These are phyloP conservation scores for Dicycla oo DNA, from an alignment of 2,888 invertebrate species.

Conservation along the genomic window DNA sequence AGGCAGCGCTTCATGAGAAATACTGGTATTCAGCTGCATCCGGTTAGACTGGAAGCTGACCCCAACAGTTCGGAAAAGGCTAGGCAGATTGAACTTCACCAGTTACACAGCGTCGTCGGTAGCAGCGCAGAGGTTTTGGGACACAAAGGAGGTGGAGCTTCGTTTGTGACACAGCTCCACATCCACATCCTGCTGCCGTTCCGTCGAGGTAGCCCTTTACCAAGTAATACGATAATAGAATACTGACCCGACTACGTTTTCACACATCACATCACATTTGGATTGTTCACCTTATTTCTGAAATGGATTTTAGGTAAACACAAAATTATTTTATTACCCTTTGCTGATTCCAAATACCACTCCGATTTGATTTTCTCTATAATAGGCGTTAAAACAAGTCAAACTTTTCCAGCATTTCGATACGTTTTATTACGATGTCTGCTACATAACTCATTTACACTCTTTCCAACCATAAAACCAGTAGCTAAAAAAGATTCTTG, in stretches of 20 bases:
- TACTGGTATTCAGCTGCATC: no score
- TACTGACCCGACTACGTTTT: background rate
- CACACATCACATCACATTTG: no score
- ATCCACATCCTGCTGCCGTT: background rate
- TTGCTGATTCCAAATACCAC: background rate
- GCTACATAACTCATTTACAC: background rate
- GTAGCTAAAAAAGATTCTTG: slow-evolving; percentile 15
- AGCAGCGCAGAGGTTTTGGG: background rate
- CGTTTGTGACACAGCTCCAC: background rate
- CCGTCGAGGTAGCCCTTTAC: background rate
- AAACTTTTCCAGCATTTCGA: background rate
- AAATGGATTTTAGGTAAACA: background rate
- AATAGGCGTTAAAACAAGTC: background rate
- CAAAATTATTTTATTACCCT: no score
- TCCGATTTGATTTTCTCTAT: no score
- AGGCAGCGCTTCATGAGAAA: no score
- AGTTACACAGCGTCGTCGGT: background rate
- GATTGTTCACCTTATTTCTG: background rate
- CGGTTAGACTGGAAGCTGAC: no score
- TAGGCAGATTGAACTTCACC: no score
- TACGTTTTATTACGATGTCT: background rate
- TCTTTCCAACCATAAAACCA: background rate
- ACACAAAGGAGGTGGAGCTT: background rate
- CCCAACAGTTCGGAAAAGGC: no score
- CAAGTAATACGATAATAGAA: background rate